Evolutionary conservation across 1,140 invertebrate species (phyloP), one percentile per base, ranked within the genome.

Genomic region (Halesus radiatus): DNA sequence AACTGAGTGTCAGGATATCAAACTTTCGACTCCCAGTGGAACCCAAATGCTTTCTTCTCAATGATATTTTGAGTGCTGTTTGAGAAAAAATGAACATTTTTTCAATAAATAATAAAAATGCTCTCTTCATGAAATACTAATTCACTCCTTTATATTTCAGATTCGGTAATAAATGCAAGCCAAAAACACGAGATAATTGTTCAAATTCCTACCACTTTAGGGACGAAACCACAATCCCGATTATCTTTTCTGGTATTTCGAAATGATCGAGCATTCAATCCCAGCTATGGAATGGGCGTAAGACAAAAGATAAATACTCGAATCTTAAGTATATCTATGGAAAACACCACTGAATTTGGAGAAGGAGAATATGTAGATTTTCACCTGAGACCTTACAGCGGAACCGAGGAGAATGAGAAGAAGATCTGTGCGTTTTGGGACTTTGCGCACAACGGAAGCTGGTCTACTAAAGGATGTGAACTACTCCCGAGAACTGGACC

Each of bases 211-310:
- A 37, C 79, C 20, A 87, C 86, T 0, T 84, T 88, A n/a, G 81
- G 84, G 3, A 77, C 78, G 1, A 78, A 85, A 0, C 29, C 81
- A 5, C 84, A 86, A 1, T 53, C 37, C 0, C 85, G 88, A 15
- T 85, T 90, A 76, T 88, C 87, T 80, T 90, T 90, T 84, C 87
- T 89, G 0, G 86, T 88, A 22, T 90, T 89, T 81, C 80, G 87
- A 5, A 89, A 88, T 72, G 87, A 89, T 79, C 84, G 86, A 23
- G 88, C 88, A 32, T 90, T 89, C 83, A 84, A 68, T 0, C 68
- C 60, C 7, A 8, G 32, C 32, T 1, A 4, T 8, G 32, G 32
- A 6, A 4, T 8, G 32, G 32, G 32, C 32, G 32, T 37, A 6
- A 37, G 32, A 37, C 32, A 37, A 37, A 37, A 37, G 32, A 37